These are phyloP conservation scores for Poecile montanus DNA, from an alignment of 2,797 vertebrate species.

Conservation along the genomic window DNA sequence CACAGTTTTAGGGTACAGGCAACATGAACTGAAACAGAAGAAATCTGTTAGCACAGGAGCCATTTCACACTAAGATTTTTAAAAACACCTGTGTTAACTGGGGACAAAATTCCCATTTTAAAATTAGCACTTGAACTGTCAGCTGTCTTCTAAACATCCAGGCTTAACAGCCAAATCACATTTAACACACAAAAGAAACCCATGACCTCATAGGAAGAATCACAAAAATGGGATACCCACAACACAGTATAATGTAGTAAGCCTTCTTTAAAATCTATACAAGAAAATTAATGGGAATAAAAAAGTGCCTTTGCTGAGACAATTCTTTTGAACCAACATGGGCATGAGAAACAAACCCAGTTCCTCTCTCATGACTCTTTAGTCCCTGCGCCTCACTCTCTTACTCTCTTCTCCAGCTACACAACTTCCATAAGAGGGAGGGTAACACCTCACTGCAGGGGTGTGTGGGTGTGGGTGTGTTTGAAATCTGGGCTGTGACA, in stretches of 20 bases:
- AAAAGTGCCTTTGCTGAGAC: not conserved
- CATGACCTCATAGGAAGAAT: not conserved
- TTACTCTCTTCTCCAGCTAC: not conserved
- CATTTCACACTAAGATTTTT: not conserved
- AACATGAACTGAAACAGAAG: not conserved
- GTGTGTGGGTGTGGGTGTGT: accelerated
- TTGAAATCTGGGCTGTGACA: not conserved
- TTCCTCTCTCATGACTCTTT: not conserved
- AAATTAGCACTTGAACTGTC: not conserved
- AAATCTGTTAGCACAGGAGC: not conserved
- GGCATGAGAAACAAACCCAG: not conserved
- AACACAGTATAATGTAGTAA: not conserved
- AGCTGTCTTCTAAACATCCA: not conserved
- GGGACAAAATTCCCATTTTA: not conserved
- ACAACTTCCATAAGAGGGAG: not conserved
- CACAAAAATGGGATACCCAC: not conserved
- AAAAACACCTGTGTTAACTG: not conserved
- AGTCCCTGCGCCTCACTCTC: not conserved
- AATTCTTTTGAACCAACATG: not conserved
- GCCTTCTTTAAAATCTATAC: not conserved
- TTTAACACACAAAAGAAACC: not conserved
- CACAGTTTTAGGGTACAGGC: not conserved
- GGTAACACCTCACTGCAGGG: not conserved
- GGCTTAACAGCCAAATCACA: not conserved
- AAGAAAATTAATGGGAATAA: not conserved